Evolutionary conservation across 2,113 vertebrate species (phyloP), one percentile per base, ranked within the genome.

Genomic region (Salvelinus fontinalis): DNA sequence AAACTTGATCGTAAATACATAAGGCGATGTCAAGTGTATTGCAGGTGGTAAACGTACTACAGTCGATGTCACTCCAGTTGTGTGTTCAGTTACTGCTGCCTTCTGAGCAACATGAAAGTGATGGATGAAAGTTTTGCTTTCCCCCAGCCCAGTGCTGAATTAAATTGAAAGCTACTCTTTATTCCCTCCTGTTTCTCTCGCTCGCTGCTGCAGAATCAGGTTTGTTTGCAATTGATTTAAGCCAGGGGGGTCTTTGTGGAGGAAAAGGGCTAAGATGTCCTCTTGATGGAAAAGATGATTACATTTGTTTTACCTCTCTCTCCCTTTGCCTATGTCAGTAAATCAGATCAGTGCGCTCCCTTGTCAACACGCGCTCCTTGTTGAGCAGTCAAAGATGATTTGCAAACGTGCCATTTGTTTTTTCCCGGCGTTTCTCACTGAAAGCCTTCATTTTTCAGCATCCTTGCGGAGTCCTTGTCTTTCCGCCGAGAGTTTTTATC

Each of bases 221-320:
- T 93, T 93, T 93, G 93, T 93, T 91, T 90, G 90, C 89, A 89
- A 92, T 93, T 93, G 93, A 92, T 93, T 94, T 90, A 91, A 91
- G 88, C 87, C 77, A 72, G 83, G 83, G 78, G 88, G 86, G 79
- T 89, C 85, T 84, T 89, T 84, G 85, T 76, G 84, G 72, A 60
- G 60, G 79, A 67, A 84, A 85, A 89, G 54, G 81, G 88, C 76
- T 80, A 79, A 82, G 83, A 77, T 89, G 72, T 91, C 81, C 85
- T 89, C 85, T 82, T 90, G 85, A 92, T 90, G 87, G 87, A 86
- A 83, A 86, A 89, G 89, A 91, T 94, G 88, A 92, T 92, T 92
- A 89, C 84, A 92, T 93, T 93, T 91, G 90, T 92, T 93, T 91
- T 89, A 89, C 88, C 88, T 91, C 78, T 70, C 78, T 88, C 87